A percentile compares a stretch with the other conserved stretches of the same genome.
These are phyloP conservation scores for Pitta sordida DNA, from an alignment of 2,113 vertebrate genomes.

Conservation along the genomic window DNA sequence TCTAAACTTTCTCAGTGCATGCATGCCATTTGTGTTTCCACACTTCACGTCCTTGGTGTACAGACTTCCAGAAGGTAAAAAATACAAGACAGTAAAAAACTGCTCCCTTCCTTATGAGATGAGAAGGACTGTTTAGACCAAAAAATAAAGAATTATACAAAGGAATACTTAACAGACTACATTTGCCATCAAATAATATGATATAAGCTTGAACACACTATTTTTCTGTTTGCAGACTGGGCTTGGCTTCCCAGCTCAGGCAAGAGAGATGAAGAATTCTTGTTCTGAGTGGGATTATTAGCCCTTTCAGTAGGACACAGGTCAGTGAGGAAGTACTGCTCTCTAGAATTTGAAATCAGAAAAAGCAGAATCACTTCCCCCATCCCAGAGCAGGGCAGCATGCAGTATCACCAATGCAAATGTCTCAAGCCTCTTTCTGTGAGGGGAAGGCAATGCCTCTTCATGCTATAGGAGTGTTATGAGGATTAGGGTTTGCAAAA, in stretches of 20 bases:
- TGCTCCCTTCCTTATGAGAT: background rate
- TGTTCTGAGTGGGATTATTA: background rate
- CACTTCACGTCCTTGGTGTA: background rate
- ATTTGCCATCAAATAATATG: background rate
- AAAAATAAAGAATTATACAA: background rate
- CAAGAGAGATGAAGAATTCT: background rate
- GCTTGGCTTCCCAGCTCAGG: background rate
- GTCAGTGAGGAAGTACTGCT: background rate
- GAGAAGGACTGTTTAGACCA: background rate
- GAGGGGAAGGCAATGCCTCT: background rate
- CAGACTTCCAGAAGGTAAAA: background rate
- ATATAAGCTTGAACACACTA: background rate
- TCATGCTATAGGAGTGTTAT: background rate
- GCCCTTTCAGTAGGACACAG: background rate
- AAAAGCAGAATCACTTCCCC: background rate
- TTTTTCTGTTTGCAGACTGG: background rate
- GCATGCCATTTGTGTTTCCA: background rate
- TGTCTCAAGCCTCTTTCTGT: background rate
- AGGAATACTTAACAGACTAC: background rate
- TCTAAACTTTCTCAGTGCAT: background rate
- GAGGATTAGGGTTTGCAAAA: background rate
- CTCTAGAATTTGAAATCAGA: background rate
- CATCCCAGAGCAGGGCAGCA: accelerated
- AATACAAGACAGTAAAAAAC: background rate
- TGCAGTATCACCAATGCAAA: background rate